Evolutionary conservation across 1,140 invertebrate genomes (phyloP).

Genomic region (Diabrotica virgifera): DNA sequence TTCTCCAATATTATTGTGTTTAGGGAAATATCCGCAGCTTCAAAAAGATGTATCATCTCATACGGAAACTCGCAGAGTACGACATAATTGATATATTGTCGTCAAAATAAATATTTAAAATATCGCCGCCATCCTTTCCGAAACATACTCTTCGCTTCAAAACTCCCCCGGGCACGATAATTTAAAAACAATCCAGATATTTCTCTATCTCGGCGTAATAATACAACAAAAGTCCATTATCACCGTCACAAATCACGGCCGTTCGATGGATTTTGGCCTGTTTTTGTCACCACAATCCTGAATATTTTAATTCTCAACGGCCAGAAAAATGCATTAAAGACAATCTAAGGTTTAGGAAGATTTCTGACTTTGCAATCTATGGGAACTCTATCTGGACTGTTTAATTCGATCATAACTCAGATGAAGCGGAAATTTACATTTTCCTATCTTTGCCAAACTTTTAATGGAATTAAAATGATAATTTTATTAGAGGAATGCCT

Average conservation of each 20-base stretch:
- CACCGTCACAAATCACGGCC: slow-evolving; percentile 26
- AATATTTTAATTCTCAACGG: slow-evolving; percentile 26
- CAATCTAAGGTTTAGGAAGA: slow-evolving; percentile 27
- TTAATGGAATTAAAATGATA: slow-evolving; percentile 24
- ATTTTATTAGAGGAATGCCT: slow-evolving; percentile 13
- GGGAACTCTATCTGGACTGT: slow-evolving; percentile 22
- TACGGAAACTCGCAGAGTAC: too few species aligned
- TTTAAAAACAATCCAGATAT: slow-evolving; percentile 15
- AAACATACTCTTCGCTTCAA: background rate
- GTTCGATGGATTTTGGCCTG: slow-evolving; percentile 3
- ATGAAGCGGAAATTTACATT: slow-evolving; percentile 27
- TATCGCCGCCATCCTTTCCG: background rate
- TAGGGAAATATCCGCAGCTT: too few species aligned
- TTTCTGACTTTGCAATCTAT: slow-evolving; percentile 27
- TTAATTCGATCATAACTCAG: slow-evolving; percentile 27
- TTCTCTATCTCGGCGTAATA: background rate
- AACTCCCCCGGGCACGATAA: slow-evolving; percentile 6
- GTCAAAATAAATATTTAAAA: background rate
- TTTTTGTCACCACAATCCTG: slow-evolving; percentile 7
- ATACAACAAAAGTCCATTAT: slow-evolving; percentile 31
- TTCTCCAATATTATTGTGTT: too few species aligned
- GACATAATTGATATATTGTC: background rate
- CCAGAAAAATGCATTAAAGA: slow-evolving; percentile 26
- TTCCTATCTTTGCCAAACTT: slow-evolving; percentile 28
- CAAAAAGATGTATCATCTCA: too few species aligned